Conservation (phyloP, 2,113 vertebrate genomes). For the Sylvicapra grimmia region DNA sequence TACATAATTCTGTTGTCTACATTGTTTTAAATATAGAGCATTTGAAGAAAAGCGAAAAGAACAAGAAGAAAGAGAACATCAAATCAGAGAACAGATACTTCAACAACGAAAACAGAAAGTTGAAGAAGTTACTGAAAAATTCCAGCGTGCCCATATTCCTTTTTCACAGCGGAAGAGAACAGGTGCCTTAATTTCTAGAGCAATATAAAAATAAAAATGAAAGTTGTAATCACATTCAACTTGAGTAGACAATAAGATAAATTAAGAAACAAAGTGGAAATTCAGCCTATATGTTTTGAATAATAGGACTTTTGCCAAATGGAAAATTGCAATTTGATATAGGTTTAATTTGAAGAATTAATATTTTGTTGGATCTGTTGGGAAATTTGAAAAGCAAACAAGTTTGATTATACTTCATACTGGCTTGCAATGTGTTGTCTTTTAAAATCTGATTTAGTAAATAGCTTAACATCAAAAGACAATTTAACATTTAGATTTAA, state of each 20-base stretch:
- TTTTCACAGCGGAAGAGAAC: slow-evolving; percentile 80
- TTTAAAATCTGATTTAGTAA: slow-evolving; percentile 31
- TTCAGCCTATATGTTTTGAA: not conserved
- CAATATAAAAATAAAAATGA: not conserved
- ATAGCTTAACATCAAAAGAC: slow-evolving; percentile 13
- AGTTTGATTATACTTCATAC: not conserved
- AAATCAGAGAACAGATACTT: slow-evolving; percentile 84
- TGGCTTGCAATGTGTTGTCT: not conserved
- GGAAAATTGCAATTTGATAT: not conserved
- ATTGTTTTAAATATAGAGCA: slow-evolving; percentile 79
- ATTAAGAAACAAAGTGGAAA: not conserved
- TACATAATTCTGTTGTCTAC: not conserved
- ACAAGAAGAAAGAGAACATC: slow-evolving; percentile 85
- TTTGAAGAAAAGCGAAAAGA: slow-evolving; percentile 86
- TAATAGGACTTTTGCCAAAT: not conserved
- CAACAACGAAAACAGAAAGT: slow-evolving; percentile 86
- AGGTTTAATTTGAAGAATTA: slow-evolving; percentile 16
- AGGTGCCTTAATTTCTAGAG: slow-evolving; percentile 74
- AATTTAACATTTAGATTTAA: slow-evolving; percentile 13
- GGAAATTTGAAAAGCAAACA: not conserved
- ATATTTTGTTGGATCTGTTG: not conserved
- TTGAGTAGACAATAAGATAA: not conserved
- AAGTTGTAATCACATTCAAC: not conserved
- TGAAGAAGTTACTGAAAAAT: slow-evolving; percentile 91
- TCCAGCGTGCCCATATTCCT: slow-evolving; percentile 84